Evolutionary conservation across 1,140 invertebrate species (phyloP), one percentile per base, ranked within the genome.

Genomic region (Drosophila rhopaloa): DNA sequence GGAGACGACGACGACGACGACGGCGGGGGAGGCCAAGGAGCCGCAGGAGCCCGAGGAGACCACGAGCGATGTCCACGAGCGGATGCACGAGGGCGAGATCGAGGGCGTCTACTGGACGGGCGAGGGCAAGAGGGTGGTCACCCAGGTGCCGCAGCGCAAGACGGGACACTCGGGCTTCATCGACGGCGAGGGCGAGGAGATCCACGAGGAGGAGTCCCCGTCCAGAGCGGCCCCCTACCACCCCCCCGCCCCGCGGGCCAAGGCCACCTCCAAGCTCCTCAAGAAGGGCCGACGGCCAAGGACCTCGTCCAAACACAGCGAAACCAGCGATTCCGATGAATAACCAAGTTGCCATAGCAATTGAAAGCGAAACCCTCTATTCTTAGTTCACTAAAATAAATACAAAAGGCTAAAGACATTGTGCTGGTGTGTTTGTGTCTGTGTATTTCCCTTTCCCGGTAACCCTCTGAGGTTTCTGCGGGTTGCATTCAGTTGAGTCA

Each of bases 401-500:
- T 41, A 53, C 24, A 68, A 68, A 46, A n/a, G 65, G 14, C 61
- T 51, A 46, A 54, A 14, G 13, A 48, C 38, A 37, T 16, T 50
- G 16, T 9, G 9, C 14, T 10, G n/a, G n/a, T n/a, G n/a, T n/a
- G n/a, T n/a, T n/a, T n/a, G n/a, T n/a, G n/a, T n/a, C n/a, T 16
- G 38, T 19, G 19, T 13, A n/a, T 11, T 51, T 19, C 38, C 11
- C 43, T 14, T 81, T 81, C 74, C 54, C 40, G 32, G 61, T 82
- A 81, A 68, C 40, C 13, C 5, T 24, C 50, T 79, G 79, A 83
- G 79, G 71, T 76, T 83, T 83, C 66, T 85, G 81, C 53, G 80
- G 80, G 80, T 77, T 84, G 77, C 77, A 84, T 85, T 72, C 61
- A 76, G 81, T 83, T 83, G 76, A 72, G 82, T 84, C 77, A 80